These are phyloP conservation scores for Parapsyche elsis DNA, from an alignment of 1,140 invertebrate species.

Conservation along the genomic window DNA sequence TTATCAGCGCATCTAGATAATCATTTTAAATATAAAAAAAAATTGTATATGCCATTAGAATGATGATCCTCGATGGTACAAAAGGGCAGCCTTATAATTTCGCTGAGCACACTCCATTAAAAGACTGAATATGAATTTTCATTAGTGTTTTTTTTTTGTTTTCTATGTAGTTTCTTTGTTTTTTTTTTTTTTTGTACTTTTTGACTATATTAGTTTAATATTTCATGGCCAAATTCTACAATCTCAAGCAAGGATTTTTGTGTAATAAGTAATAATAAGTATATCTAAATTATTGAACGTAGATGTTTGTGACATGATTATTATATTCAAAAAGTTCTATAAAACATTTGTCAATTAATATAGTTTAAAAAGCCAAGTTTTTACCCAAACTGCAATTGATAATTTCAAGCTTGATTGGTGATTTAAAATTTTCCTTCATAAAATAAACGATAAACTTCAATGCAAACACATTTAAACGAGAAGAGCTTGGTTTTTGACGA, in stretches of 20 bases:
- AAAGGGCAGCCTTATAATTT: slow-evolving; percentile 30
- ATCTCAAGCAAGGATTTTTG: slow-evolving; percentile 1
- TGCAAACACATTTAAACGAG: too few relatives aligned
- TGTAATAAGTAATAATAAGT: slow-evolving; percentile 7
- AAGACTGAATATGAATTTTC: slow-evolving; percentile 26
- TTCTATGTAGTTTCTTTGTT: not conserved
- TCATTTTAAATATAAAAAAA: not conserved
- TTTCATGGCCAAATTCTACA: slow-evolving; percentile 20
- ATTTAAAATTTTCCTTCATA: not conserved
- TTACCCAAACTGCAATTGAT: not conserved
- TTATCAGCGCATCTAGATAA: slow-evolving; percentile 11
- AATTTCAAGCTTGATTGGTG: not conserved
- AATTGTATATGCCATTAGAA: slow-evolving; percentile 6
- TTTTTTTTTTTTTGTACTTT: not conserved
- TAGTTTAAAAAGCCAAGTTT: slow-evolving; percentile 28
- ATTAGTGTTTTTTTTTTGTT: not conserved
- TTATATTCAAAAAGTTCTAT: slow-evolving; percentile 7
- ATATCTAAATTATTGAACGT: not conserved
- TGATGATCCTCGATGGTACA: slow-evolving; percentile 23
- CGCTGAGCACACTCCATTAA: slow-evolving; percentile 25
- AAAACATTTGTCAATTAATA: slow-evolving; percentile 36
- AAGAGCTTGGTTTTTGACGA: too few relatives aligned
- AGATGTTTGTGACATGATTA: not conserved
- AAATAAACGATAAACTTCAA: too few relatives aligned
- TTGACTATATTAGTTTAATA: not conserved